These are phyloP conservation scores for Gymnoscelis rufifasciata DNA, from an alignment of 2,888 invertebrate species.

Conservation along the genomic window DNA sequence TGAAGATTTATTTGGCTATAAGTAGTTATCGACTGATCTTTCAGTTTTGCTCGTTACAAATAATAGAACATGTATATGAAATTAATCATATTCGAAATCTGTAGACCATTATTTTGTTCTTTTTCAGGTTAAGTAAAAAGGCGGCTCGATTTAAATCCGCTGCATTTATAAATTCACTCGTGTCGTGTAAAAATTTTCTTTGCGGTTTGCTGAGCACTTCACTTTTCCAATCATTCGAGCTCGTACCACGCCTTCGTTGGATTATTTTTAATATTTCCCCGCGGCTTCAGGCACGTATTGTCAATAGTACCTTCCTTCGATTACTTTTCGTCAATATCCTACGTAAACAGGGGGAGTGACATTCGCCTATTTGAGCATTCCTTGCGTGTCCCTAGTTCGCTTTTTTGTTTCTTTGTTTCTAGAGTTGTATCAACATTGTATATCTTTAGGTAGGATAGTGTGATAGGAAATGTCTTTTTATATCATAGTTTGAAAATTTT, in stretches of 20 bases:
- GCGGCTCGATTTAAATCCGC: too few relatives aligned
- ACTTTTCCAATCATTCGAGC: constrained; percentile 41
- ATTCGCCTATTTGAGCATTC: constrained; percentile 38
- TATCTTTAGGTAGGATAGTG: too few relatives aligned
- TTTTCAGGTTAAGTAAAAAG: too few relatives aligned
- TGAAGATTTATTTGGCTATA: too few relatives aligned
- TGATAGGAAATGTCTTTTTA: neutral
- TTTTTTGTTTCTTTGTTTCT: constrained; percentile 32
- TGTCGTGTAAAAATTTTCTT: constrained; percentile 22
- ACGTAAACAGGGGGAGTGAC: constrained; percentile 56
- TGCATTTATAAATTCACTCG: too few relatives aligned
- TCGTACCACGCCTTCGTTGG: constrained; percentile 39
- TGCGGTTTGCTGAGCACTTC: constrained; percentile 29
- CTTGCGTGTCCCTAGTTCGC: constrained; percentile 33
- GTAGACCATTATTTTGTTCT: too few relatives aligned
- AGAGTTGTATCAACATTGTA: neutral
- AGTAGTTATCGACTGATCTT: too few relatives aligned
- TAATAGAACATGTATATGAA: too few relatives aligned
- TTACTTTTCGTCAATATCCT: constrained; percentile 64
- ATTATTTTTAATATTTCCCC: constrained; percentile 32
- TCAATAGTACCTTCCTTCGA: constrained; percentile 62
- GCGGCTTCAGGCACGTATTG: constrained; percentile 62
- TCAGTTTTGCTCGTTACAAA: too few relatives aligned
- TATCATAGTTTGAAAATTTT: neutral
- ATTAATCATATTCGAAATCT: too few relatives aligned